Percentiles rank a stretch among this genome's conserved stretches.
These are phyloP conservation scores for Phoxinus phoxinus DNA, from an alignment of 2,113 vertebrate species.

Conservation along the genomic window DNA sequence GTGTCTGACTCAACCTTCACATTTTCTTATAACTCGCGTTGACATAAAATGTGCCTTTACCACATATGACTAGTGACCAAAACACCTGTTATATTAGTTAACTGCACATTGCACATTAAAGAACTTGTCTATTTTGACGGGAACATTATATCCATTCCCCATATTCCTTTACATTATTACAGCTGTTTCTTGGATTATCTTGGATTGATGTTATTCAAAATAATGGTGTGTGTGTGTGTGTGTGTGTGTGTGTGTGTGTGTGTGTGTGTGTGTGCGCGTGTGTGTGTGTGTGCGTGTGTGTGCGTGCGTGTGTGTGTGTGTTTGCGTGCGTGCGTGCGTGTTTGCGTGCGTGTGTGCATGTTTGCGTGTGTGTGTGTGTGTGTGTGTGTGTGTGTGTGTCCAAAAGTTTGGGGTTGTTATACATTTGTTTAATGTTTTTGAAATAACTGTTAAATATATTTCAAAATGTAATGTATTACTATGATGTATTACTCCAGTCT, in stretches of 20 bases:
- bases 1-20: not conserved
- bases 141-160: not conserved
- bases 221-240: not conserved
- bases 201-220: not conserved
- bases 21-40: not conserved
- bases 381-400: too few relatives aligned
- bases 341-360: too few relatives aligned
- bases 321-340: too few relatives aligned
- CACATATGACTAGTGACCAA: not conserved
- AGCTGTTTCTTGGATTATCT: not conserved
- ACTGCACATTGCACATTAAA: not conserved
- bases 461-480: not conserved
- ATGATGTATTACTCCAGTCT: not conserved
- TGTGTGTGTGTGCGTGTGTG: too few relatives aligned
- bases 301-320: too few relatives aligned
- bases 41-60: not conserved
- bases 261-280: too few relatives aligned
- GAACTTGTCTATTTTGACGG: not conserved
- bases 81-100: not conserved
- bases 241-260: too few relatives aligned
- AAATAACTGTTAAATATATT: not conserved
- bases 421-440: not conserved
- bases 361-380: too few relatives aligned
- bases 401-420: too few relatives aligned
- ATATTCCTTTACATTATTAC: not conserved